A percentile compares a stretch with the other conserved stretches of the same genome.
phyloP scores from a whole-genome alignment of 2,888 invertebrate species.

The Drosophila austrosaltans region DNA sequence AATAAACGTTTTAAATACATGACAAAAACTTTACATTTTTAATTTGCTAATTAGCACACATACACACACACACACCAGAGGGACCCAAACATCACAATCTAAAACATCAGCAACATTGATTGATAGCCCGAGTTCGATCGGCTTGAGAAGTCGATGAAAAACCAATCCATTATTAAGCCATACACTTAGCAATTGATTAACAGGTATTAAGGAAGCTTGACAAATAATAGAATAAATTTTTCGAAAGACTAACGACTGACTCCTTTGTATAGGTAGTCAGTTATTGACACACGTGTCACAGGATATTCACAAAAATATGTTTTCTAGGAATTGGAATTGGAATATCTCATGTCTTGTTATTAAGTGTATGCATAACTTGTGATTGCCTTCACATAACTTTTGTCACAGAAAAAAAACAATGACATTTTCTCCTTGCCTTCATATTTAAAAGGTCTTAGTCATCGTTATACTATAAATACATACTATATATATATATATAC shows the following conservation, averaged over 20 bases:
- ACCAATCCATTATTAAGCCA: conserved; percentile 68
- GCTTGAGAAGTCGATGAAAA: conserved; percentile 2
- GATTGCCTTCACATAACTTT: conserved; percentile 68
- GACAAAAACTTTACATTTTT: conserved; percentile 65
- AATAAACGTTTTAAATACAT: conserved; percentile 63
- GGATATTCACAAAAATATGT: background rate
- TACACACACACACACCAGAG: conserved; percentile 11
- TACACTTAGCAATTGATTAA: conserved; percentile 72
- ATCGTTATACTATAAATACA: conserved; percentile 54
- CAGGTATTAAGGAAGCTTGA: conserved; percentile 58
- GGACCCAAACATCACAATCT: conserved; percentile 6
- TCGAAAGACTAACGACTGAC: background rate
- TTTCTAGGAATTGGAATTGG: conserved; percentile 1
- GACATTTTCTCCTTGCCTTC: conserved; percentile 66
- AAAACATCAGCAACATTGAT: conserved; percentile 45
- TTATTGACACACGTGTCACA: conserved; percentile 3
- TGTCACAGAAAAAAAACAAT: conserved; percentile 62
- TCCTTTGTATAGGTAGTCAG: background rate
- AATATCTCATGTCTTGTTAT: conserved; percentile 19
- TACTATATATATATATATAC: conserved; percentile 16
- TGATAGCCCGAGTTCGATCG: conserved; percentile 46
- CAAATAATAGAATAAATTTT: conserved; percentile 13
- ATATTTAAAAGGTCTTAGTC: conserved; percentile 74
- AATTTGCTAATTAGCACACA: conserved; percentile 69
- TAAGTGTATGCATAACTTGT: conserved; percentile 67